Evolutionary conservation across 2,797 vertebrate species (phyloP).

Genomic region (Galaxias olidus): DNA sequence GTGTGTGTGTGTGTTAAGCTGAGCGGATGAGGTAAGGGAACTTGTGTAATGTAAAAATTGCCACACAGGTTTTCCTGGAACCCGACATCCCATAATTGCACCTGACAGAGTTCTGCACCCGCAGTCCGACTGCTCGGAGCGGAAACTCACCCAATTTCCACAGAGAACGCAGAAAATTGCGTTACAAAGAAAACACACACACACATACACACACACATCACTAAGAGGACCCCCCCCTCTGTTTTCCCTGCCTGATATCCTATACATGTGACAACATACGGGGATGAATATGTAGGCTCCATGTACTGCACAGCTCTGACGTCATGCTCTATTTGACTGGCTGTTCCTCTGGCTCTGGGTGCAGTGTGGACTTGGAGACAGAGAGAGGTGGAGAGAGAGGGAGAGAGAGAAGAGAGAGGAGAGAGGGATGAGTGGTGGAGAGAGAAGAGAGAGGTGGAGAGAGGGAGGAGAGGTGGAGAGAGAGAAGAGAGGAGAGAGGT

Average conservation of each 20-base stretch:
- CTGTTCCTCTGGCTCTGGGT: conserved; percentile 34
- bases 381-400: conserved; percentile 11
- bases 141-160: conserved; percentile 61
- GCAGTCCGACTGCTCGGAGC: conserved; percentile 63
- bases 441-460: conserved; percentile 7
- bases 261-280: conserved; percentile 61
- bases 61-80: conserved; percentile 70
- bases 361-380: conserved; percentile 4
- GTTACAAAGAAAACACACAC: conserved; percentile 44
- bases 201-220: conserved; percentile 12
- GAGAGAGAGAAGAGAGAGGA: conserved; percentile 23
- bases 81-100: conserved; percentile 64
- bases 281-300: conserved; percentile 51
- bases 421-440: background rate
- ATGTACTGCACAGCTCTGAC: conserved; percentile 53
- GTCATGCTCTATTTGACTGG: conserved; percentile 47
- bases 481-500: background rate
- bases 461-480: too few relatives aligned
- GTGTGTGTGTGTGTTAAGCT: conserved; percentile 25
- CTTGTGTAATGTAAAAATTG: conserved; percentile 69
- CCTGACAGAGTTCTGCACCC: conserved; percentile 72
- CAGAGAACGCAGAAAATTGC: conserved; percentile 57
- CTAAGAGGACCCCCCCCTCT: conserved; percentile 31
- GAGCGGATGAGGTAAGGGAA: conserved; percentile 66
- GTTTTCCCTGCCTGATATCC: conserved; percentile 60